Percentiles rank a stretch among this genome's conserved stretches.
Evolutionary conservation across 2,797 vertebrate species (phyloP).

Genomic region (Fratercula arctica): DNA sequence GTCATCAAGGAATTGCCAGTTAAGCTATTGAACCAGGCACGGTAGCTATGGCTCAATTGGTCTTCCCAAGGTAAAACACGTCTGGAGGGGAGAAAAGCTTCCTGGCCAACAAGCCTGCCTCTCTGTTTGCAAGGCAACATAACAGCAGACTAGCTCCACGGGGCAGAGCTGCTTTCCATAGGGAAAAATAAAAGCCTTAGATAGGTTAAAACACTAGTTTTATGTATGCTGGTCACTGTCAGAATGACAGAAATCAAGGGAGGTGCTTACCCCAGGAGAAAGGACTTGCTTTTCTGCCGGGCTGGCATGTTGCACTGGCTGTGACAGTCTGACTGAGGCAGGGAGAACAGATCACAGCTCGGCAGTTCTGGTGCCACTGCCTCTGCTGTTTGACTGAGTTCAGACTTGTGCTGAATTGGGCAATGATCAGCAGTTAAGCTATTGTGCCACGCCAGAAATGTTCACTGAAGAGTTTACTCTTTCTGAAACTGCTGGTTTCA

Average conservation of each 20-base stretch:
- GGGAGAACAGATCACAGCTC: not conserved
- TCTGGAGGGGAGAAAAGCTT: not conserved
- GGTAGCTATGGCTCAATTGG: not conserved
- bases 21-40: not conserved
- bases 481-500: not conserved
- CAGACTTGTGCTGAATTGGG: not conserved
- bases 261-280: not conserved
- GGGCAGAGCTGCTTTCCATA: not conserved
- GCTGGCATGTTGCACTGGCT: rapidly evolving
- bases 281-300: not conserved
- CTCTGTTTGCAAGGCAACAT: not conserved
- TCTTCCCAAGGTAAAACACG: not conserved
- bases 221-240: rapidly evolving
- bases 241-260: not conserved
- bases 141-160: not conserved
- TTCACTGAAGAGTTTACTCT: not conserved
- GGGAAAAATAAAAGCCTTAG: not conserved
- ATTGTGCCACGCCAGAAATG: not conserved
- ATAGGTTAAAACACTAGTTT: not conserved
- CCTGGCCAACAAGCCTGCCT: not conserved
- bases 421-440: not conserved
- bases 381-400: not conserved
- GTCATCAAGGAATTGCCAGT: not conserved
- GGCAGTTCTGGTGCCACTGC: rapidly evolving
- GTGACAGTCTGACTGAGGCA: not conserved